Conservation (phyloP, 2,113 vertebrate species). For the Dipodomys spectabilis region DNA sequence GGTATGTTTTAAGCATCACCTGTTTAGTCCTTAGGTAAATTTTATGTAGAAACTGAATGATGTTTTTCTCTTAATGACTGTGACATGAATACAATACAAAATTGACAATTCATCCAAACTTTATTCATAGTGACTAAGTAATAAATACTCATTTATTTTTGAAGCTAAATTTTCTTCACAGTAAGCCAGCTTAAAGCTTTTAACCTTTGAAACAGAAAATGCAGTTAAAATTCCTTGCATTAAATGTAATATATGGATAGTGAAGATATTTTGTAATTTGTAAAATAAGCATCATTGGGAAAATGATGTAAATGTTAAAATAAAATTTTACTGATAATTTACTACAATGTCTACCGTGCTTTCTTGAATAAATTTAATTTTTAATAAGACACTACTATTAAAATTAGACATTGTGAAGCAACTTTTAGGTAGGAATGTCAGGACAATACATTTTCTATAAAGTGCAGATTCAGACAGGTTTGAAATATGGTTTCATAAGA, state of each 20-base stretch:
- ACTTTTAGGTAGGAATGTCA: neutral
- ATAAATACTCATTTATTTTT: neutral
- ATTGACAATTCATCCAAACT: neutral
- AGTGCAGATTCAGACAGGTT: neutral
- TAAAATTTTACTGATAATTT: slow-evolving; percentile 24
- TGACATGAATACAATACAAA: neutral
- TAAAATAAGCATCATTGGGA: neutral
- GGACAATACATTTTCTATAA: neutral
- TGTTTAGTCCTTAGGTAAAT: neutral
- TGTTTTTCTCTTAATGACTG: neutral
- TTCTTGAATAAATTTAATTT: neutral
- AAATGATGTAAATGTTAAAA: slow-evolving; percentile 15
- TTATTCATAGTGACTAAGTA: neutral
- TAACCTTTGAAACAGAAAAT: slow-evolving; percentile 1
- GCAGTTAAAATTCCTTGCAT: neutral
- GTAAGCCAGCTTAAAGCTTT: neutral
- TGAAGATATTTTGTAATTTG: slow-evolving; percentile 2
- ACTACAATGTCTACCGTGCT: neutral
- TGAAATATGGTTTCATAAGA: slow-evolving; percentile 5
- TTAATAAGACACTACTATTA: neutral
- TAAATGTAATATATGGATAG: neutral
- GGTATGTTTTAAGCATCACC: neutral
- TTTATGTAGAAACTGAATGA: neutral
- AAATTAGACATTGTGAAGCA: neutral
- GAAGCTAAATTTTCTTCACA: neutral